Evolutionary conservation across 2,797 vertebrate species (phyloP).

Genomic region (Lepilemur septentrionalis): DNA sequence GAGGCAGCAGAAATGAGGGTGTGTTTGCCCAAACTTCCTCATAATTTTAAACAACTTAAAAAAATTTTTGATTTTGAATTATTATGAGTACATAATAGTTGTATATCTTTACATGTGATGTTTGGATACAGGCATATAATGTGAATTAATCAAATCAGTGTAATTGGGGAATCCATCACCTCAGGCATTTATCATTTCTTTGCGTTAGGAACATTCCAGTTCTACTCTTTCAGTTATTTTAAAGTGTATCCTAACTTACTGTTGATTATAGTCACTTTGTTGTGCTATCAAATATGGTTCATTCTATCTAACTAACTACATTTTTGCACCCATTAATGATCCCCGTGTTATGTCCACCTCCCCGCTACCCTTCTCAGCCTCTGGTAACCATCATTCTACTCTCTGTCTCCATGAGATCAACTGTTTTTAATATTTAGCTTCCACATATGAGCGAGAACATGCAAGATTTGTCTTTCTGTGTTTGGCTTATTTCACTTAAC

Average conservation of each 20-base stretch:
- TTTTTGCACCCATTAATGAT: neutral
- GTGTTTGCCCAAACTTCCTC: neutral
- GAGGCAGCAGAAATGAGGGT: neutral
- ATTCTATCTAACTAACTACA: neutral
- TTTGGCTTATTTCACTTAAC: too few relatives aligned
- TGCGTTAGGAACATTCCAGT: neutral
- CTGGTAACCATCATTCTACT: too few relatives aligned
- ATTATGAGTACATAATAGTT: neutral
- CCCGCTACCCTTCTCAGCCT: too few relatives aligned
- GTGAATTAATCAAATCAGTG: neutral
- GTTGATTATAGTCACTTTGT: neutral
- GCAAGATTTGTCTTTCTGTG: too few relatives aligned
- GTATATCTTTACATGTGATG: neutral
- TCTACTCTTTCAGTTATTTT: neutral
- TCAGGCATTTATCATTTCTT: neutral
- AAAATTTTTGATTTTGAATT: neutral
- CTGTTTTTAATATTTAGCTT: too few relatives aligned
- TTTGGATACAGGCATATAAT: neutral
- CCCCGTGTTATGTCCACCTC: too few relatives aligned
- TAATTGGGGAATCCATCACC: neutral
- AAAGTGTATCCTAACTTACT: neutral
- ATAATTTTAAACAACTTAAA: too few relatives aligned
- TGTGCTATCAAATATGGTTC: neutral
- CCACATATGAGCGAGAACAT: too few relatives aligned
- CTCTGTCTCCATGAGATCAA: too few relatives aligned